A percentile compares a stretch with the other conserved stretches of the same genome.
phyloP scores from a whole-genome alignment of 2,888 invertebrate species.

The Cinara cedri region DNA sequence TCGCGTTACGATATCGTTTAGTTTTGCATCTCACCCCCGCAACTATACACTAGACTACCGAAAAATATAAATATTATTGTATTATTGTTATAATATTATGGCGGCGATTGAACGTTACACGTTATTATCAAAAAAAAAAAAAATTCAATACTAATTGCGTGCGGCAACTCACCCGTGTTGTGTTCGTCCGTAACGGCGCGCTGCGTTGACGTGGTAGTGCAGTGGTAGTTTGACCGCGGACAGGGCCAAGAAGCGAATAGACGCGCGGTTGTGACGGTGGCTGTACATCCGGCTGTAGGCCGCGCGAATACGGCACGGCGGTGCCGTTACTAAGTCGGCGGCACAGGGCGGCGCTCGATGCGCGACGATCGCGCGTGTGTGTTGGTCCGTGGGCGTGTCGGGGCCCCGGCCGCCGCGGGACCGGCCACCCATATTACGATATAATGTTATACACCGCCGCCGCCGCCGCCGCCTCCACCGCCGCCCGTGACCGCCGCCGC shows the following conservation, averaged over 20 bases:
- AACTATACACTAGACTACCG: too few relatives aligned
- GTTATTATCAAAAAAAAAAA: too few relatives aligned
- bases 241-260: conserved; percentile 56
- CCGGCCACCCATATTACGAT: conserved; percentile 31
- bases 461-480: neutral
- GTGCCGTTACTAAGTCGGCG: conserved; percentile 51
- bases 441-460: neutral
- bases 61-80: too few relatives aligned
- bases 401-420: conserved; percentile 33
- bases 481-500: neutral
- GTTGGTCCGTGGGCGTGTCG: conserved; percentile 58
- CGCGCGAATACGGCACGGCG: conserved; percentile 26
- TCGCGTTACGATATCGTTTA: too few relatives aligned
- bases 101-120: too few relatives aligned
- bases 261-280: conserved; percentile 13
- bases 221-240: conserved; percentile 38
- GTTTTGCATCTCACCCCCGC: too few relatives aligned
- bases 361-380: conserved; percentile 43
- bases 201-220: neutral
- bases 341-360: conserved; percentile 52
- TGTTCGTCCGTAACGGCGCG: neutral
- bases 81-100: too few relatives aligned
- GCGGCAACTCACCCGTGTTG: neutral
- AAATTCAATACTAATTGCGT: neutral
- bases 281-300: conserved; percentile 24